Evolutionary conservation across 37 sponge, comb jelly and placozoan species (phyloP).

Genomic region (Hexactinellida sp.): DNA sequence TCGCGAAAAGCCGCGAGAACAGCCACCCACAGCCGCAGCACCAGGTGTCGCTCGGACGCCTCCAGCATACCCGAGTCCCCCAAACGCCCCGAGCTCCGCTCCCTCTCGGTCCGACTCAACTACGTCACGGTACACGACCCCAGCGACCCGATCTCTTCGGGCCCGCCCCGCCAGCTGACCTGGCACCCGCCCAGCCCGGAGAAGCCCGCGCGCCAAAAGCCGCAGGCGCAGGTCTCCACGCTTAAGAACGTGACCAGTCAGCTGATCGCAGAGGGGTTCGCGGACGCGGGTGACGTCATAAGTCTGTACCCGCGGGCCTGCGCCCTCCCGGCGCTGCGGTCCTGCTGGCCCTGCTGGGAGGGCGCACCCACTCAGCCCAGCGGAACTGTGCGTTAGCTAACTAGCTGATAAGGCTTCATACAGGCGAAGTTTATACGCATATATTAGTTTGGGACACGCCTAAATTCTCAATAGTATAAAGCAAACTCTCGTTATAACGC

Average conservation of each 20-base stretch:
- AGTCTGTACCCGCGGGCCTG: not conserved
- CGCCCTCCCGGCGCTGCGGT: not conserved
- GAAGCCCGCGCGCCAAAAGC: not conserved
- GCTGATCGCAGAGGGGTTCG: not conserved
- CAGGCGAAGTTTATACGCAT: too few species aligned
- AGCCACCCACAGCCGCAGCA: not conserved
- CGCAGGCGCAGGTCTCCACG: not conserved
- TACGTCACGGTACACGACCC: slow-evolving; percentile 7
- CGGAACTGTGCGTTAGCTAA: not conserved
- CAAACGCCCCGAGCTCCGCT: not conserved
- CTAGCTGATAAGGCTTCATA: too few species aligned
- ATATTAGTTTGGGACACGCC: too few species aligned
- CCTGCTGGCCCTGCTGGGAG: not conserved
- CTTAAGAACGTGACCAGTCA: slow-evolving; percentile 9
- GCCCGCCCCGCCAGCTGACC: not conserved
- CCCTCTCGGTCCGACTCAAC: not conserved
- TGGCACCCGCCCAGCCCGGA: not conserved
- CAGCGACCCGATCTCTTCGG: not conserved
- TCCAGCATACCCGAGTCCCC: not conserved
- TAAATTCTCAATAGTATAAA: too few species aligned
- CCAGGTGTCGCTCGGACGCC: not conserved
- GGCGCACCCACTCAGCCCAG: too few species aligned
- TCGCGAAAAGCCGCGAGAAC: not conserved
- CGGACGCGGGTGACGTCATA: not conserved
- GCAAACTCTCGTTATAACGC: too few species aligned